Conservation (phyloP, 2,888 invertebrate species). For the Carabus problematicus region DNA sequence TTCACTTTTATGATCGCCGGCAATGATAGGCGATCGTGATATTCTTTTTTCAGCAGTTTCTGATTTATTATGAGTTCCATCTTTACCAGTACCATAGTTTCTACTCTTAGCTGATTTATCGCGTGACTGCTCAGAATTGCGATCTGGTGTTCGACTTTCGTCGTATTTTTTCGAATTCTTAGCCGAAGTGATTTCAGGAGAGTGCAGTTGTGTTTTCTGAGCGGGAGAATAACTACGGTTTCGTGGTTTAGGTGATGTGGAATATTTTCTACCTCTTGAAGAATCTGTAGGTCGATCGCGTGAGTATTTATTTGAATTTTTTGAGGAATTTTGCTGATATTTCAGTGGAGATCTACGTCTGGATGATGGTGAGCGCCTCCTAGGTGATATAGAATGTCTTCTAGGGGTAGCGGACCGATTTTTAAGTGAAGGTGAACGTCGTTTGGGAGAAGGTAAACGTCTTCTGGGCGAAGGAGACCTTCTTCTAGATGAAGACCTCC, state of each 20-base stretch:
- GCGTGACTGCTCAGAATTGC: slow-evolving; percentile 1
- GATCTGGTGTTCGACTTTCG: not conserved
- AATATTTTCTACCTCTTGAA: slow-evolving; percentile 14
- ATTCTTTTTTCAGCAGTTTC: no score
- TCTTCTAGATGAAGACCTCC: slow-evolving; percentile 24
- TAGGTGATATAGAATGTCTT: slow-evolving; percentile 17
- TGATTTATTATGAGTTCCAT: no score
- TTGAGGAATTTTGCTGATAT: not conserved
- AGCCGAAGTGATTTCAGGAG: not conserved
- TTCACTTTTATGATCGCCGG: slow-evolving; percentile 1
- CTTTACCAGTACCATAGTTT: no score
- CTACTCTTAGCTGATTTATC: not conserved
- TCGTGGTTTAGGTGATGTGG: not conserved
- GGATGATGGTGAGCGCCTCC: slow-evolving; percentile 11
- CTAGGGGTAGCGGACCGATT: slow-evolving; percentile 4
- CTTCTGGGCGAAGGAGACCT: slow-evolving; percentile 23
- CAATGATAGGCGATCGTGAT: not conserved
- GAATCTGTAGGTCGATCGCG: slow-evolving; percentile 9
- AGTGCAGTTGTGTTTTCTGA: slow-evolving; percentile 1
- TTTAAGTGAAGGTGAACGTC: slow-evolving; percentile 52
- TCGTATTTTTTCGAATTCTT: not conserved
- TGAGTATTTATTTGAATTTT: not conserved
- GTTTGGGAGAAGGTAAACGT: slow-evolving; percentile 41
- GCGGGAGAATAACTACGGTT: slow-evolving; percentile 20
- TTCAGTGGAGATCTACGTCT: slow-evolving; percentile 9